Evolutionary conservation across 2,113 vertebrate species (phyloP).

Genomic region (Symphodus melops): DNA sequence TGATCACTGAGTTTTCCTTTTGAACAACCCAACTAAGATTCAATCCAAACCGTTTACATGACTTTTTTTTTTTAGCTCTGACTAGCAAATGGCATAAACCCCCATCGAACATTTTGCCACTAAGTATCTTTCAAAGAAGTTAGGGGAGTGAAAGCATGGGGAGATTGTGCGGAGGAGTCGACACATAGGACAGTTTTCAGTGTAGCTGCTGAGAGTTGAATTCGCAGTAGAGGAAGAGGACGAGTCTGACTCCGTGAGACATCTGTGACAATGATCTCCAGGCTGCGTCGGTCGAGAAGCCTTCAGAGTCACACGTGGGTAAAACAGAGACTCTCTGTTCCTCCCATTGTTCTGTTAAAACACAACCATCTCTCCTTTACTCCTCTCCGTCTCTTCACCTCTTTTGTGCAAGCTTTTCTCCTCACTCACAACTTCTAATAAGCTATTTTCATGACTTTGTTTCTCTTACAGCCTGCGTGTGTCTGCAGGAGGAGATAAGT

Average conservation of each 20-base stretch:
- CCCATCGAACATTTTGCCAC: no score
- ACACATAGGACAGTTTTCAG: no score
- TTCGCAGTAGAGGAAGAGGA: no score
- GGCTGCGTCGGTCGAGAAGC: constrained; percentile 50
- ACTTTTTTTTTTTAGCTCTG: no score
- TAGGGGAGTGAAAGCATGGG: neutral
- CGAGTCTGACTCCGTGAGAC: constrained; percentile 35
- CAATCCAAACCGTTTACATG: no score
- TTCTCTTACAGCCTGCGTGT: constrained; percentile 22
- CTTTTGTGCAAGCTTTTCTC: neutral
- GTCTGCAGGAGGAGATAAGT: constrained; percentile 29
- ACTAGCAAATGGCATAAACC: no score
- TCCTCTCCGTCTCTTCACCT: constrained; percentile 8
- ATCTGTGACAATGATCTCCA: constrained; percentile 51
- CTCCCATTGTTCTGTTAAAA: constrained; percentile 59
- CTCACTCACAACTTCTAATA: constrained; percentile 25
- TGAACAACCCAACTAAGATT: no score
- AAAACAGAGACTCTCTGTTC: constrained; percentile 58
- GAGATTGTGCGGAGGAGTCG: neutral
- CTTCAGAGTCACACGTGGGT: constrained; percentile 48
- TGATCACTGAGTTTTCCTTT: no score
- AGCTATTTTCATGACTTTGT: constrained; percentile 30
- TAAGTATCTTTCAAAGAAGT: neutral
- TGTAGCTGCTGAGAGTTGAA: neutral
- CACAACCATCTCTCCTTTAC: constrained; percentile 21